phyloP scores from a whole-genome alignment of 2,113 vertebrate species.

The Rhinoptilus africanus region DNA sequence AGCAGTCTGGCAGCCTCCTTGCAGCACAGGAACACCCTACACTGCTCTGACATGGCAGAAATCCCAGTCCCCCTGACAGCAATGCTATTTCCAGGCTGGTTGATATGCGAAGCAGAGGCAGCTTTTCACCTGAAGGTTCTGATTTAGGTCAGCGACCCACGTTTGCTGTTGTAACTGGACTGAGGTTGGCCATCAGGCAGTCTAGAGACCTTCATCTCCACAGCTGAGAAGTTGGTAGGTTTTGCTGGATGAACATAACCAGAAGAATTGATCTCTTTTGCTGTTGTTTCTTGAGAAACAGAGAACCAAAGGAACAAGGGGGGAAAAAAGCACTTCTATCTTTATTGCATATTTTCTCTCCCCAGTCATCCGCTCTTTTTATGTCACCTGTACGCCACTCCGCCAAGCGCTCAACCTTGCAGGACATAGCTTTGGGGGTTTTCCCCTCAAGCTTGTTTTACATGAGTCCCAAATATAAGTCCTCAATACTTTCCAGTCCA shows the following conservation, averaged over 20 bases:
- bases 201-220: neutral
- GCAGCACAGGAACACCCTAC: neutral
- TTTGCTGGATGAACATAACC: neutral
- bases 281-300: neutral
- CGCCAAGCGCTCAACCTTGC: neutral
- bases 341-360: neutral
- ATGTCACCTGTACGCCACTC: rapidly evolving
- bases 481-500: neutral
- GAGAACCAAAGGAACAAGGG: neutral
- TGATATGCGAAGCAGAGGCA: neutral
- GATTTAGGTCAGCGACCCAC: neutral
- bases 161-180: rapidly evolving
- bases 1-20: neutral
- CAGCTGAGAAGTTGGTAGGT: neutral
- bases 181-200: rapidly evolving
- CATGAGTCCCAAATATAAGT: neutral
- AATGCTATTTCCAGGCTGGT: neutral
- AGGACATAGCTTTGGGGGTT: neutral
- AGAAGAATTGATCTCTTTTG: neutral
- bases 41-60: rapidly evolving
- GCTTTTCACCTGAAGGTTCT: neutral
- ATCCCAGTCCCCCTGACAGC: neutral
- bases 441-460: neutral
- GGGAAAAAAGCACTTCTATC: neutral
- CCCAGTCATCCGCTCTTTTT: neutral